Conservation (phyloP, 1,140 invertebrate genomes). For the Mizuhopecten yessoensis region DNA sequence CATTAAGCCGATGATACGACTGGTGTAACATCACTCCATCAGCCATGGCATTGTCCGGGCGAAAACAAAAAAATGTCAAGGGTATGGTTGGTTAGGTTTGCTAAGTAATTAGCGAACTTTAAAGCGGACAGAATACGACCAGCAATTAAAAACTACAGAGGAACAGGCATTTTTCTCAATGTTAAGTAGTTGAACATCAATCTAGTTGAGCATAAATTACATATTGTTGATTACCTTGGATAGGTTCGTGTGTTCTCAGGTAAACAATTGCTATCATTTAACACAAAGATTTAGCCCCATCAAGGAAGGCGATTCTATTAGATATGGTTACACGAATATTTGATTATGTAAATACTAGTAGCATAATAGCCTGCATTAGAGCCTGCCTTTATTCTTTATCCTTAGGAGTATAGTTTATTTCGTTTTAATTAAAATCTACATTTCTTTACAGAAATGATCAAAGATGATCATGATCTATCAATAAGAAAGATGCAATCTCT, state of each 20-base stretch:
- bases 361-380: too few species aligned
- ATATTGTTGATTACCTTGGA: neutral
- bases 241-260: neutral
- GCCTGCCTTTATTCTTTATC: too few species aligned
- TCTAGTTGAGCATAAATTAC: neutral
- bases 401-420: too few species aligned
- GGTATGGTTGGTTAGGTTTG: neutral
- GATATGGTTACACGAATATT: too few species aligned
- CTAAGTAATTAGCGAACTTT: neutral
- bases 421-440: too few species aligned
- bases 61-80: neutral
- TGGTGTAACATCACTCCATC: neutral
- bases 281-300: neutral
- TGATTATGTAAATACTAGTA: too few species aligned
- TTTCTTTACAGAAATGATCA: too few species aligned
- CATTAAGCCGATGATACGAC: constrained; percentile 14
- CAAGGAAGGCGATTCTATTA: neutral
- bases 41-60: neutral
- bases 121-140: neutral
- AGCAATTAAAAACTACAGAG: neutral
- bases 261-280: neutral
- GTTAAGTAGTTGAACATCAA: neutral
- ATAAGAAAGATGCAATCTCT: too few species aligned
- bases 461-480: too few species aligned
- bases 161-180: neutral